Percentiles rank a stretch among this genome's conserved stretches.
phyloP scores from a whole-genome alignment of 2,113 vertebrate species.

The Pongo pygmaeus region DNA sequence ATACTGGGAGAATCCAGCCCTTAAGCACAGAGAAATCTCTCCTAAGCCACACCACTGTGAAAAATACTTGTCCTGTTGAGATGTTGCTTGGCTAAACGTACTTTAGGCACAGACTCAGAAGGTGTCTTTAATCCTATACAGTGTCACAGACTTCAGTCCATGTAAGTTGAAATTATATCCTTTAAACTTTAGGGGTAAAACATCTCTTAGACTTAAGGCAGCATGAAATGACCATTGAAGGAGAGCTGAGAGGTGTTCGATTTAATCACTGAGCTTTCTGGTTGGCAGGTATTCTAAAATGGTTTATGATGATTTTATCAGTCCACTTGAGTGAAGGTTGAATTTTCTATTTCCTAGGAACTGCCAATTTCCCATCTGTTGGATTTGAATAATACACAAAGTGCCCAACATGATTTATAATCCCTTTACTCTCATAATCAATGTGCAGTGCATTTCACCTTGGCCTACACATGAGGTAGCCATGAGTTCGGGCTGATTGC shows the following conservation, averaged over 20 bases:
- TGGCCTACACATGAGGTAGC: slow-evolving; percentile 76
- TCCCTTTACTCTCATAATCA: slow-evolving; percentile 81
- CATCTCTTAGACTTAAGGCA: background rate
- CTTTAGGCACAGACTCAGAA: background rate
- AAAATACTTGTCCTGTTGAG: background rate
- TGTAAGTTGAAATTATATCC: background rate
- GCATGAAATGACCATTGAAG: slow-evolving; percentile 20
- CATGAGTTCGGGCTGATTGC: slow-evolving; percentile 71
- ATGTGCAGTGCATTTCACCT: slow-evolving; percentile 74
- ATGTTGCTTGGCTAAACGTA: background rate
- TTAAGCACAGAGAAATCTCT: background rate
- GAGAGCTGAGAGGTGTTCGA: slow-evolving; percentile 65
- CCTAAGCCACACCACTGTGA: background rate
- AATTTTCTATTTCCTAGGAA: slow-evolving; percentile 80
- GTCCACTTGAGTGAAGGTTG: slow-evolving; percentile 83
- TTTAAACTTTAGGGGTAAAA: background rate
- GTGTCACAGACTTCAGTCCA: background rate
- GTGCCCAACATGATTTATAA: slow-evolving; percentile 76
- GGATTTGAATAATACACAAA: slow-evolving; percentile 82
- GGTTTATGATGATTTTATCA: slow-evolving; percentile 83
- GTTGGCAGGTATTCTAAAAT: slow-evolving; percentile 83
- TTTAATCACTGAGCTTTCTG: slow-evolving; percentile 81
- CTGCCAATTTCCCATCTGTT: slow-evolving; percentile 85
- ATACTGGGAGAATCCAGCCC: background rate
- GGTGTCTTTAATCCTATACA: background rate